Conservation (phyloP, 2,113 vertebrate species). For the Emydocephalus ijimae region DNA sequence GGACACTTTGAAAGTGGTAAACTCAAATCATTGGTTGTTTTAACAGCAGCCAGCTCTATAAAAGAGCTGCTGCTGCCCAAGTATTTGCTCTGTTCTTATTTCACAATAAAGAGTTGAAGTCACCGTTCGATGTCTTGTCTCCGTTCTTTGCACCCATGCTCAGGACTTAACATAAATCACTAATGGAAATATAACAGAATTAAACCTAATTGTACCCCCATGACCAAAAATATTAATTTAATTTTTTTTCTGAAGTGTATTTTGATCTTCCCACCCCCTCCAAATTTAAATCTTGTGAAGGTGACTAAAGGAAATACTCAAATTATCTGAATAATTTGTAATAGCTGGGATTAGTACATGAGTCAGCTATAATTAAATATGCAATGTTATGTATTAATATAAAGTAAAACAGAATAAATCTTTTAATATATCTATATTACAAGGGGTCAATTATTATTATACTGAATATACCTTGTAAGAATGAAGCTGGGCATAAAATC, state of each 20-base stretch:
- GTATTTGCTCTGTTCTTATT: no score
- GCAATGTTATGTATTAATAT: not conserved
- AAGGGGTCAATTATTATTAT: not conserved
- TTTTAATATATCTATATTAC: not conserved
- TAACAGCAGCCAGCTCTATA: no score
- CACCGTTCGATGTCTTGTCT: no score
- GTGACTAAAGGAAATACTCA: not conserved
- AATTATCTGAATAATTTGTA: not conserved
- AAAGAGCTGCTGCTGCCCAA: no score
- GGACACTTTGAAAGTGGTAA: no score
- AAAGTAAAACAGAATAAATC: not conserved
- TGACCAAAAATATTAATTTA: not conserved
- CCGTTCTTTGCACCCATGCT: no score
- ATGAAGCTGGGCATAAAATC: not conserved
- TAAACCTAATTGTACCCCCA: slow-evolving; percentile 1
- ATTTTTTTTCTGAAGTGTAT: not conserved
- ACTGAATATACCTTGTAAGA: not conserved
- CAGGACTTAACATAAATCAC: not conserved
- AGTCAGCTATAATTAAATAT: not conserved
- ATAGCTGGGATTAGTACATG: not conserved
- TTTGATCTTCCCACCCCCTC: not conserved
- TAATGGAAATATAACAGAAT: not conserved
- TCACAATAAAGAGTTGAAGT: no score
- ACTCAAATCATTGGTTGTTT: no score
- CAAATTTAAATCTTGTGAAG: not conserved